Conservation (phyloP, 2,797 vertebrate genomes). For the Chaetophractus vellerosus region DNA sequence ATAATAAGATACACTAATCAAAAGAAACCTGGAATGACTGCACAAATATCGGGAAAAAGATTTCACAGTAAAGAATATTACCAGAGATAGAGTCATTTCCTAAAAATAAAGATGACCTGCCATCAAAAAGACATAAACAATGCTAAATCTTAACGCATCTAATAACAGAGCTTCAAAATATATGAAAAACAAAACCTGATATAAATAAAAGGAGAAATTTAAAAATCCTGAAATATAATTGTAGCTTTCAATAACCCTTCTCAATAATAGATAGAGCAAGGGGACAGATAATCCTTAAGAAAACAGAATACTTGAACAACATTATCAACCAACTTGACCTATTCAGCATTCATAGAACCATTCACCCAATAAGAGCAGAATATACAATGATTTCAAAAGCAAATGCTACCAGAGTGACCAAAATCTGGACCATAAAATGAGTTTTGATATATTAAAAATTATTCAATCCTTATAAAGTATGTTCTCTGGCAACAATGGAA, state of each 20-base stretch:
- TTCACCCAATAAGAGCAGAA: neutral
- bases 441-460: neutral
- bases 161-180: neutral
- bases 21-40: neutral
- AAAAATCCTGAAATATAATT: neutral
- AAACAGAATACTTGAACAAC: neutral
- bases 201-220: neutral
- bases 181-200: neutral
- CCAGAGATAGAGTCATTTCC: neutral
- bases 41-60: neutral
- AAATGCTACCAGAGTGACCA: neutral
- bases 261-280: neutral
- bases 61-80: neutral
- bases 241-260: neutral
- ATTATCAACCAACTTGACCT: too few species aligned
- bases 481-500: neutral
- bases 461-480: neutral
- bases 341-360: neutral
- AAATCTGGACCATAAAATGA: neutral
- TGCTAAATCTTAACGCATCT: neutral
- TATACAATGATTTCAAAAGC: neutral
- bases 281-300: neutral
- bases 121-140: neutral
- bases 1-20: neutral
- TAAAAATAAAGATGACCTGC: neutral